Evolutionary conservation across 2,113 vertebrate species (phyloP), one percentile per base, ranked within the genome.

Genomic region (Gasterosteus nipponicus): DNA sequence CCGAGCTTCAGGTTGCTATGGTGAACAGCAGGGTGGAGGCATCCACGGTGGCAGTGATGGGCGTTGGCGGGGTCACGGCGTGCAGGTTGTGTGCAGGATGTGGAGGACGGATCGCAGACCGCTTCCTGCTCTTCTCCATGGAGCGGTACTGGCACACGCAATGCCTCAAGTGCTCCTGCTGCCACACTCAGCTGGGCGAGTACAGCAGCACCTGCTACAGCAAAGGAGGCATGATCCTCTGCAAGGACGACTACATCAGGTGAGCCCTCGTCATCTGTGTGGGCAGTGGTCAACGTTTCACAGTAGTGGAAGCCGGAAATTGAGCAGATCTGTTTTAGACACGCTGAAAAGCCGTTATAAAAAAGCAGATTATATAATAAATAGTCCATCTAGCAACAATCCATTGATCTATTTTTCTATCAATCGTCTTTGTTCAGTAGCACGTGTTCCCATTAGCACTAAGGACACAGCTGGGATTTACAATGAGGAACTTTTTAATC

Each of bases 111-210:
- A 95, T 95, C 15, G 83, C 86, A 0, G 95, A 95, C 78, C 94
- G 95, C 62, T 95, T 95, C 91, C 90, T 95, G 75, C 94, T 95
- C 39, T 95, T 94, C 87, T 95, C 95, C 63, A 95, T 95, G 94
- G 95, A 95, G 46, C 92, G 91, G 1, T 95, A 94, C 82, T 95
- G 95, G 95, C 95, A 95, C 91, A 95, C 94, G 0, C 93, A 90
- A 39, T 95, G 95, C 80, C 93, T 95, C 61, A 94, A 94, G 72
- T 95, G 95, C 80, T 94, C 94, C 2, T 95, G 95, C 90, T 95
- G 95, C 91, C 94, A 95, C 46, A 94, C 94, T 53, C 94, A 95
- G 89, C 92, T 95, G 89, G 94, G 93, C 15, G 93, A 95, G 78
- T 93, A 94, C 80, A 94, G 94, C 91, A 94, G 92, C 85, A 94